A percentile compares a stretch with the other conserved stretches of the same genome.
These are phyloP conservation scores for Drosophila atroscutellata DNA, from an alignment of 2,888 invertebrate species.

Conservation along the genomic window DNA sequence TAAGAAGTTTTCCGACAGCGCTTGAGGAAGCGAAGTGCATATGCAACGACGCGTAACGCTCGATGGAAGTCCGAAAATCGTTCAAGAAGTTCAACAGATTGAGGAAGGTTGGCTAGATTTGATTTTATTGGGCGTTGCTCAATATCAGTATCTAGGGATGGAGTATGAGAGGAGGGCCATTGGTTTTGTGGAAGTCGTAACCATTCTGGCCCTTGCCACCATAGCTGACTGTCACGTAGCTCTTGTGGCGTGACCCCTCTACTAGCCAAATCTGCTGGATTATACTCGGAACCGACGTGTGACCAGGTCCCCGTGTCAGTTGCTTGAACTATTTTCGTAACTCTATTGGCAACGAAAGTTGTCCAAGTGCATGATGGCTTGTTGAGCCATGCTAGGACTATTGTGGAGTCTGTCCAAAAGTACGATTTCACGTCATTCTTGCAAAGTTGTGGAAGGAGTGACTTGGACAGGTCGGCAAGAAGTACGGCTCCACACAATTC, in stretches of 20 bases:
- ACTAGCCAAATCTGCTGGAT: neutral
- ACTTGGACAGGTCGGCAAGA: no score
- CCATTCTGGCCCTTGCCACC: neutral
- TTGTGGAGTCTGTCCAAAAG: constrained; percentile 4
- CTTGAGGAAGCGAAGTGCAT: neutral
- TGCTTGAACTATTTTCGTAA: neutral
- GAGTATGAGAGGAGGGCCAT: neutral
- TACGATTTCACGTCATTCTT: neutral
- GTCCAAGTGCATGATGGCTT: no score
- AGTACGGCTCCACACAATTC: no score
- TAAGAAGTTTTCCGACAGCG: neutral
- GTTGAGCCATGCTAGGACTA: constrained; percentile 6
- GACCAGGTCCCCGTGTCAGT: neutral
- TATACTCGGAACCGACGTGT: neutral
- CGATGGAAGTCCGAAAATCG: neutral
- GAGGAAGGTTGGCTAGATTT: neutral
- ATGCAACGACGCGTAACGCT: neutral
- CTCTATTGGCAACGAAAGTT: neutral
- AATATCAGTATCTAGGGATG: no score
- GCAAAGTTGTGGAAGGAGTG: neutral
- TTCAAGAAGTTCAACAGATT: neutral
- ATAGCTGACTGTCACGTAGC: neutral
- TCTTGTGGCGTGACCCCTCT: neutral
- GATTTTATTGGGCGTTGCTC: neutral
- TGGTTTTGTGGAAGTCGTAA: neutral